Percentiles rank a stretch among this genome's conserved stretches.
These are phyloP conservation scores for Hypanus sabinus DNA, from an alignment of 2,113 vertebrate species.

Conservation along the genomic window DNA sequence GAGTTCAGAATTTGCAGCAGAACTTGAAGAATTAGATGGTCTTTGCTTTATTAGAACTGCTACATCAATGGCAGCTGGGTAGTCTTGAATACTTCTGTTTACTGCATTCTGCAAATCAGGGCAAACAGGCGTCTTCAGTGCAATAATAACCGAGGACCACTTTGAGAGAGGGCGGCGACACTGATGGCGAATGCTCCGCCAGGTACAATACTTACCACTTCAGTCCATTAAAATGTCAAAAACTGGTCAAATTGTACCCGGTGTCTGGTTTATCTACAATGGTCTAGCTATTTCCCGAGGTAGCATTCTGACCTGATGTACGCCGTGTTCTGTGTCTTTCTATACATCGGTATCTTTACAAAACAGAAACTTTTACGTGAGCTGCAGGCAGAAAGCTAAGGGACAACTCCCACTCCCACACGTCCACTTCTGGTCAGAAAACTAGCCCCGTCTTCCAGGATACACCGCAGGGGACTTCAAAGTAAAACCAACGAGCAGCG, in stretches of 20 bases:
- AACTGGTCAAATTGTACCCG: not conserved
- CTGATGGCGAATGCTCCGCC: not conserved
- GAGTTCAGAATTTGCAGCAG: not conserved
- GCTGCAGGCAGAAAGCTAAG: not conserved
- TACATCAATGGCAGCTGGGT: not conserved
- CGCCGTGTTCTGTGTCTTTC: not conserved
- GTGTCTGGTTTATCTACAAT: not conserved
- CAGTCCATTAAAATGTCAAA: not conserved
- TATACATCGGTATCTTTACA: not conserved
- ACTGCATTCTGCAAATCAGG: not conserved
- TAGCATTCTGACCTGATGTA: not conserved
- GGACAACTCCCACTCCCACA: not conserved
- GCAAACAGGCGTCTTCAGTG: not conserved
- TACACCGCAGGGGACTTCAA: not conserved
- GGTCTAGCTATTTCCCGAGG: not conserved
- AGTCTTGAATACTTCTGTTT: not conserved
- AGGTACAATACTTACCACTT: not conserved
- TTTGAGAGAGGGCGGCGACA: not conserved
- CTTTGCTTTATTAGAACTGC: not conserved
- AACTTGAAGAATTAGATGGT: not conserved
- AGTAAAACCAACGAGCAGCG: not conserved
- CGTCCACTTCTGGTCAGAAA: not conserved
- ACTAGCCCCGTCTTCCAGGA: not conserved
- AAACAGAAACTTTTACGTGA: not conserved
- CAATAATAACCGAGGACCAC: not conserved